Conservation (phyloP, 2,113 vertebrate genomes). For the Sapayoa aenigma region DNA sequence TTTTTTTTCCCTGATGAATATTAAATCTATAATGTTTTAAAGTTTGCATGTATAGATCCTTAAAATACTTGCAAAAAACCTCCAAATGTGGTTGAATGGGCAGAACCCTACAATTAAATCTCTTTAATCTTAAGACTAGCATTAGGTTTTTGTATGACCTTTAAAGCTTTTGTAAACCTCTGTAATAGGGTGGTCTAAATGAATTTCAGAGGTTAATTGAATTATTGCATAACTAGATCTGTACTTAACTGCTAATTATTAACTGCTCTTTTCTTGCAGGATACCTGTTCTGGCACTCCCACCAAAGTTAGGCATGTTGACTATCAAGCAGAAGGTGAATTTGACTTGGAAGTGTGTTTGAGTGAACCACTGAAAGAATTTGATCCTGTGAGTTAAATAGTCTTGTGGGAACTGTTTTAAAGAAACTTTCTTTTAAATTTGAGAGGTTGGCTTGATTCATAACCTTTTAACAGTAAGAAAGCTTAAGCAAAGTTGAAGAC, state of each 20-base stretch:
- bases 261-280: conserved; percentile 64
- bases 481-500: neutral
- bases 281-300: conserved; percentile 76
- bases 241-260: neutral
- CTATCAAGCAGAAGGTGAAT: conserved; percentile 61
- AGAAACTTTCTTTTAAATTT: neutral
- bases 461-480: neutral
- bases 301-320: conserved; percentile 81
- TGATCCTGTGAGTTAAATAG: conserved; percentile 58
- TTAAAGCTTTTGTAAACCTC: neutral
- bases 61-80: neutral
- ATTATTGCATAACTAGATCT: neutral
- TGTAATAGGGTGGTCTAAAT: neutral
- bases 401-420: neutral
- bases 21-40: neutral
- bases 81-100: neutral
- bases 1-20: neutral
- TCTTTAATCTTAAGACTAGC: neutral
- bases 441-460: neutral
- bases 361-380: conserved; percentile 67
- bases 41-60: neutral
- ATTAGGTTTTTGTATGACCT: neutral
- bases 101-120: neutral
- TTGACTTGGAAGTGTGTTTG: conserved; percentile 75
- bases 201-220: neutral